Evolutionary conservation across 2,888 invertebrate species (phyloP), one percentile per base, ranked within the genome.

Genomic region (Gastracanthus pulcherrimus): DNA sequence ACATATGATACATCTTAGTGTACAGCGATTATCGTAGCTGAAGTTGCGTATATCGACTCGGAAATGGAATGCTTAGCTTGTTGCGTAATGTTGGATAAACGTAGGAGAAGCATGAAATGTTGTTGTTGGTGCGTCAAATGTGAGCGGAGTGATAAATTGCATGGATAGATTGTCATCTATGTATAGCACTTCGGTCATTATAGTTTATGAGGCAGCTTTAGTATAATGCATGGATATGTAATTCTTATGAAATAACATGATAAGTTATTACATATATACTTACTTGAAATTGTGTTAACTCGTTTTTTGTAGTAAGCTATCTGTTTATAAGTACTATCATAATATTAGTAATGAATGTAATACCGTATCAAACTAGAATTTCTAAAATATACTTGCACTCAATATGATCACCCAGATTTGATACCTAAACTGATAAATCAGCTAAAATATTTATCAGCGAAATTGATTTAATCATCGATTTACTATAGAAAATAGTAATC

Each of bases 41-140:
- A n/a, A n/a, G n/a, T 13, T n/a, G 29, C 34, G 70, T 38, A 7
- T 38, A 29, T 58, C 26, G 41, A 26, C 38, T 38, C 58, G 26
- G n/a, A 58, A 58, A 71, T 0, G 36, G 38, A 55, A 38, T 58
- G 9, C 36, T 38, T 26, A 11, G 26, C 29, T 36, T 3, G 36
- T 70, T 70, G 70, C 70, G 55, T 31, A 70, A 70, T 19, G 55
- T 23, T 36, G n/a, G 48, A 48, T 48, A 48, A 48, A 48, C 19
- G 48, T 19, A 48, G 19, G 48, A n/a, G 48, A 48, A 48, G 19
- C 48, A 48, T 55, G 51, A 34, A 34, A 5, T 31, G 31, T 60
- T 31, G 29, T 26, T 29, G 29, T 60, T 16, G 29, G 6, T 7
- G 60, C 31, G 60, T 60, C 23, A 16, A 26, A 26, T 58, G 26